Percentiles rank a stretch among this genome's conserved stretches.
Conservation (phyloP, 2,113 vertebrate species). For the Coregonus clupeaformis region DNA sequence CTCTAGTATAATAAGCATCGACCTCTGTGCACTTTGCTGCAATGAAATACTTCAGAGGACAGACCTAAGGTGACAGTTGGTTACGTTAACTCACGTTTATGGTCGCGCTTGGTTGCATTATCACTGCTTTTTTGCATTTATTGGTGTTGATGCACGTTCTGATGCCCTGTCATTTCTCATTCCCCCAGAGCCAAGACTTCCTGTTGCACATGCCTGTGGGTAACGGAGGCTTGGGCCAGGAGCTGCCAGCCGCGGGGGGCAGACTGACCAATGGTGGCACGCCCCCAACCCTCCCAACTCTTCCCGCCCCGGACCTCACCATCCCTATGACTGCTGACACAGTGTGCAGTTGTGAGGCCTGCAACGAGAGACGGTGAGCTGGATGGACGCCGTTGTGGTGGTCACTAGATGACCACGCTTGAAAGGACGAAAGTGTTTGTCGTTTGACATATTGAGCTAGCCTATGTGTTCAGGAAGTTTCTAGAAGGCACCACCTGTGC, state of each 20-base stretch:
- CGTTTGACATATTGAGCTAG: neutral
- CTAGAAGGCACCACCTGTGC: too few species aligned
- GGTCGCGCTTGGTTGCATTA: too few species aligned
- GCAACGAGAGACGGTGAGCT: conserved; percentile 88
- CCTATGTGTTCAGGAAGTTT: neutral
- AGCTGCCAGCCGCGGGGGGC: conserved; percentile 76
- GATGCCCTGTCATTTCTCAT: conserved; percentile 6
- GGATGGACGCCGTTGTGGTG: neutral
- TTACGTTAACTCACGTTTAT: too few species aligned
- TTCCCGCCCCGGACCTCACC: conserved; percentile 80
- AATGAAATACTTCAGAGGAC: too few species aligned
- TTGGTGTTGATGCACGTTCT: neutral
- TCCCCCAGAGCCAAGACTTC: conserved; percentile 85
- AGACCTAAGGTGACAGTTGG: too few species aligned
- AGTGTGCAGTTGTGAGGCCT: conserved; percentile 85
- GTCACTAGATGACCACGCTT: too few species aligned
- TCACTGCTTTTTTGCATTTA: neutral
- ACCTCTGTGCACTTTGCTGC: too few species aligned
- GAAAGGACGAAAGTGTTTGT: too few species aligned
- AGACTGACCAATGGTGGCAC: conserved; percentile 81
- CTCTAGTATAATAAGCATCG: too few species aligned
- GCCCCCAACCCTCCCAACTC: conserved; percentile 81
- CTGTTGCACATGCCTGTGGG: conserved; percentile 88
- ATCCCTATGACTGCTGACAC: conserved; percentile 79
- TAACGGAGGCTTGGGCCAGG: conserved; percentile 81